Percentiles rank a stretch among this genome's conserved stretches.
Evolutionary conservation across 2,888 invertebrate genomes (phyloP).

Genomic region (Desoria tigrina): DNA sequence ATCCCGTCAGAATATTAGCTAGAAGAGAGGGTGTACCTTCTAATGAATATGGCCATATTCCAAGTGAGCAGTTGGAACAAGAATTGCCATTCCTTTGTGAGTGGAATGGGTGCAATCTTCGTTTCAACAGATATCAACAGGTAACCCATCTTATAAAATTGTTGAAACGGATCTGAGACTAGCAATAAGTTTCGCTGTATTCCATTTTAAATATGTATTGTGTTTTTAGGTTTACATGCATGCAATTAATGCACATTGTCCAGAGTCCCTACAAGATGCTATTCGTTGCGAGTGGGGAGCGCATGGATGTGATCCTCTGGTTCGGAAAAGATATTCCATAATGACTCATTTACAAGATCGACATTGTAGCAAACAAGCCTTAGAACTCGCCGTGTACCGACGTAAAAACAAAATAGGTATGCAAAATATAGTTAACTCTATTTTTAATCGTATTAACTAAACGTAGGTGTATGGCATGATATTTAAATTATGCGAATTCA

Average conservation of each 20-base stretch:
- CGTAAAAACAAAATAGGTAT: conserved; percentile 53
- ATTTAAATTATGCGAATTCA: background rate
- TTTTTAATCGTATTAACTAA: conserved; percentile 10
- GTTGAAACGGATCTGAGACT: background rate
- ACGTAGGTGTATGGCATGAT: too few species aligned
- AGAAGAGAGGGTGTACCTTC: conserved; percentile 23
- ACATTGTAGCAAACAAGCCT: conserved; percentile 66
- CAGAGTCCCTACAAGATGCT: conserved; percentile 66
- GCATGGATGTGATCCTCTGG: conserved; percentile 75
- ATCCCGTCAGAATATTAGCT: background rate
- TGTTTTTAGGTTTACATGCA: conserved; percentile 74
- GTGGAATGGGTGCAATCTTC: conserved; percentile 79
- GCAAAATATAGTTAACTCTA: background rate
- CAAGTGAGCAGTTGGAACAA: conserved; percentile 40
- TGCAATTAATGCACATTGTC: conserved; percentile 81
- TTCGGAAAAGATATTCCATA: conserved; percentile 86
- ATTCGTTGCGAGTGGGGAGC: conserved; percentile 86
- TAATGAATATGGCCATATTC: conserved; percentile 28
- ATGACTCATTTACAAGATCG: conserved; percentile 96
- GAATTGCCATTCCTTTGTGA: conserved; percentile 69
- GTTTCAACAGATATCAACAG: conserved; percentile 48
- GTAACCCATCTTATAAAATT: conserved; percentile 27
- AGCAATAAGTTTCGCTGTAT: background rate
- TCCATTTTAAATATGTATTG: conserved; percentile 33
- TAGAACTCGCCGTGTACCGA: conserved; percentile 50